These are phyloP conservation scores for Lucinisca nassula DNA, from an alignment of 2,888 invertebrate species.

Conservation along the genomic window DNA sequence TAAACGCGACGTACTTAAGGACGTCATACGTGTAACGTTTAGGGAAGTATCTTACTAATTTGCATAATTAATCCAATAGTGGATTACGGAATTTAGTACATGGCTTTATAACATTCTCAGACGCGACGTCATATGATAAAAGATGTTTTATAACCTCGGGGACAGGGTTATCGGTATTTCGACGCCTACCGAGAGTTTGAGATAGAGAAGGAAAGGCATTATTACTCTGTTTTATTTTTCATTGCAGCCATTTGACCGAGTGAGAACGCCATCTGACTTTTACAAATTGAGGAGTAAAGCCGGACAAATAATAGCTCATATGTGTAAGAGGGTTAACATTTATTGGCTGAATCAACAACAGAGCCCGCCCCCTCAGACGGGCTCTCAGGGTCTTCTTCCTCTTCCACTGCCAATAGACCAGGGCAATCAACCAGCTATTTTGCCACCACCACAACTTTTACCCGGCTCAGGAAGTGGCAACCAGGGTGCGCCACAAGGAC, in stretches of 20 bases:
- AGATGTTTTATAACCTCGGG: too few species aligned
- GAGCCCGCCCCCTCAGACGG: not conserved
- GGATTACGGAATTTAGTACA: too few species aligned
- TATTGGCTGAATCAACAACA: not conserved
- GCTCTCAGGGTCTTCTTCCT: not conserved
- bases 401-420: not conserved
- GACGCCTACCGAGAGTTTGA: too few species aligned
- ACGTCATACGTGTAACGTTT: too few species aligned
- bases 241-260: not conserved
- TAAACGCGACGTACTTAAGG: too few species aligned
- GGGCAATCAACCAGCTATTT: not conserved
- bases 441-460: not conserved
- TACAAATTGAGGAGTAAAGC: not conserved
- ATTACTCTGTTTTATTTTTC: not conserved
- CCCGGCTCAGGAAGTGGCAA: not conserved
- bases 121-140: too few species aligned
- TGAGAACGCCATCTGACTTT: not conserved
- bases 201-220: too few species aligned
- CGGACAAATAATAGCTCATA: not conserved
- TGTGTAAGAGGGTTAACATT: not conserved
- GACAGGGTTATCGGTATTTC: too few species aligned
- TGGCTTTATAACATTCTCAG: too few species aligned
- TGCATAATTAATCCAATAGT: too few species aligned
- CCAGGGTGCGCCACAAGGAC: too few species aligned
- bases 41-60: too few species aligned